Conservation (phyloP, 2,797 vertebrate genomes). For the Enteromius anoplus region DNA sequence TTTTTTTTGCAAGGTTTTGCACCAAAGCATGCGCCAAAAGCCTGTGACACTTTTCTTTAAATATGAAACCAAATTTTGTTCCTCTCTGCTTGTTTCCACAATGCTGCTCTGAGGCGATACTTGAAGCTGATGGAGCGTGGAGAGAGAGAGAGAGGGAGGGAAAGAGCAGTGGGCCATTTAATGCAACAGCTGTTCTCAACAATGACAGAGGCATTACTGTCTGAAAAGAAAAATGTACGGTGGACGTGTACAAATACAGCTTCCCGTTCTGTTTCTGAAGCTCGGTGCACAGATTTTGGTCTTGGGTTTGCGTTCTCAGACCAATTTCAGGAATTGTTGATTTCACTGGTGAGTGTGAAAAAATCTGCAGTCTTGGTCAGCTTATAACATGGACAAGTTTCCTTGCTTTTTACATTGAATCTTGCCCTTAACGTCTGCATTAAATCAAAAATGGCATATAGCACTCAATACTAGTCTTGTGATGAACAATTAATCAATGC, state of each 20-base stretch:
- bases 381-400: neutral
- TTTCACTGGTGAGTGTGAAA: neutral
- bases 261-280: neutral
- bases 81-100: conserved; percentile 42
- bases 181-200: conserved; percentile 52
- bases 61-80: conserved; percentile 61
- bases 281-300: neutral
- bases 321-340: neutral
- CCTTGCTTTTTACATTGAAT: neutral
- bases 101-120: conserved; percentile 39
- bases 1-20: neutral
- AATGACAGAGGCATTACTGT: conserved; percentile 16
- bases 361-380: neutral
- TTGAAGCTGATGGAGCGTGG: conserved; percentile 48
- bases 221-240: neutral
- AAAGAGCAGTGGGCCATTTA: conserved; percentile 46
- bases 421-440: neutral
- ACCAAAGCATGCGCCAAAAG: conserved; percentile 23
- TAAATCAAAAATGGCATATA: neutral
- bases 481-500: neutral
- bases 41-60: conserved; percentile 54
- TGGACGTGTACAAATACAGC: conserved; percentile 7
- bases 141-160: conserved; percentile 34
- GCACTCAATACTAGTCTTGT: neutral
- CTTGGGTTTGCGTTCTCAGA: neutral